Percentiles rank a stretch among this genome's conserved stretches.
These are phyloP conservation scores for Pteria penguin DNA, from an alignment of 2,888 invertebrate species.

Conservation along the genomic window DNA sequence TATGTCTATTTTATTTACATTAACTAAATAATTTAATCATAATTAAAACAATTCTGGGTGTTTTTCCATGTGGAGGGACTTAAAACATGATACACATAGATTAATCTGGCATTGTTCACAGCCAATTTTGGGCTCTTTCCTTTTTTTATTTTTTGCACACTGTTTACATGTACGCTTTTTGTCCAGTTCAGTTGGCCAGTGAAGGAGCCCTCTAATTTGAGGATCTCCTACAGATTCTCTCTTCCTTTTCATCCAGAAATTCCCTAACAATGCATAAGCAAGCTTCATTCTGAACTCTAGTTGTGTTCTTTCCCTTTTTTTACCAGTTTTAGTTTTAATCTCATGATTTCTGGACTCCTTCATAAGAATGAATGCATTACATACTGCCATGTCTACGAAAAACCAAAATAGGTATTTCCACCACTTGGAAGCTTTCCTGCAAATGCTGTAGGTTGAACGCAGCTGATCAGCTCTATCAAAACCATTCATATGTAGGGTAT, in stretches of 20 bases:
- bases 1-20: too few species aligned
- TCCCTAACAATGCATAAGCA: conserved; percentile 11
- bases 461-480: conserved; percentile 26
- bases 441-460: conserved; percentile 12
- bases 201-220: neutral
- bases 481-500: conserved; percentile 29
- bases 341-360: conserved; percentile 22
- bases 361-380: conserved; percentile 20
- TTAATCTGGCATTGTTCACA: conserved; percentile 30
- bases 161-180: conserved; percentile 21
- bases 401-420: conserved; percentile 29
- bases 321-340: neutral
- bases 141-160: conserved; percentile 23
- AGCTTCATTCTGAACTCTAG: conserved; percentile 6
- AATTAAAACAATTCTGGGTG: conserved; percentile 8
- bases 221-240: neutral
- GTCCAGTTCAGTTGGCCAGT: conserved; percentile 19
- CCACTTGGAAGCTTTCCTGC: conserved; percentile 15
- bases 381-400: conserved; percentile 14
- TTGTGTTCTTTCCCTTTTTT: neutral
- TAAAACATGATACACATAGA: conserved; percentile 24
- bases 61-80: conserved; percentile 13
- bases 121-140: conserved; percentile 7
- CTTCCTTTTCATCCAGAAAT: conserved; percentile 16
- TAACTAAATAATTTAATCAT: neutral